Conservation (phyloP, 37 sponge, comb jelly and placozoan species). For the Axinella damicornis region DNA sequence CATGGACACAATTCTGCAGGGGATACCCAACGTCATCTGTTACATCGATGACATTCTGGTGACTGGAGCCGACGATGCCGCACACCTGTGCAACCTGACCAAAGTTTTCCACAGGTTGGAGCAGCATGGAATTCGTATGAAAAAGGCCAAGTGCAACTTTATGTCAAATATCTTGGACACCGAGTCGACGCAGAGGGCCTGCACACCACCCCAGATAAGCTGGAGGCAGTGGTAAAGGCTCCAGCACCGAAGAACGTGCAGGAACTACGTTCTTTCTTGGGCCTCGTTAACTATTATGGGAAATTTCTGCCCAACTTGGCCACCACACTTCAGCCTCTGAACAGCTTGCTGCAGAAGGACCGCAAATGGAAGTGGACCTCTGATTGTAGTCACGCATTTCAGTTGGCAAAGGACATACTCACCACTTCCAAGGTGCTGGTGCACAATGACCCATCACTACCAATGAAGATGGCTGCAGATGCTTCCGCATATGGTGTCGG, state of each 20-base stretch:
- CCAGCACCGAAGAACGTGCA: constrained; percentile 18
- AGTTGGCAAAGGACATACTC: constrained; percentile 16
- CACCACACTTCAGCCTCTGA: constrained; percentile 18
- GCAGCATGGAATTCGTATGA: background rate
- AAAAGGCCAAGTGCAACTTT: background rate
- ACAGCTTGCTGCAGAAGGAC: constrained; percentile 19
- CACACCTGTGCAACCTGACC: background rate
- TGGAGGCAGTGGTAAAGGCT: constrained; percentile 7
- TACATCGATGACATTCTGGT: constrained; percentile 36
- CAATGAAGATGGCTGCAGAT: constrained; percentile 31
- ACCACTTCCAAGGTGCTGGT: constrained; percentile 8
- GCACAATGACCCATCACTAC: constrained; percentile 27
- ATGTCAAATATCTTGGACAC: constrained; percentile 34
- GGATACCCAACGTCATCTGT: constrained; percentile 18
- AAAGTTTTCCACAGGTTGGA: constrained; percentile 17
- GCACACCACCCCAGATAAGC: background rate
- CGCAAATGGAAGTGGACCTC: constrained; percentile 8
- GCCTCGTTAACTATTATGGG: constrained; percentile 24
- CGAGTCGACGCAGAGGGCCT: constrained; percentile 17
- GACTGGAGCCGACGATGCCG: background rate
- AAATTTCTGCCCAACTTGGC: constrained; percentile 27
- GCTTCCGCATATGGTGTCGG: constrained; percentile 45
- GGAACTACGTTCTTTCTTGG: constrained; percentile 24
- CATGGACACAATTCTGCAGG: constrained; percentile 40
- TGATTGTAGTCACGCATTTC: constrained; percentile 8